These are phyloP conservation scores for Aldabrachelys gigantea DNA, from an alignment of 2,113 vertebrate species.

Conservation along the genomic window DNA sequence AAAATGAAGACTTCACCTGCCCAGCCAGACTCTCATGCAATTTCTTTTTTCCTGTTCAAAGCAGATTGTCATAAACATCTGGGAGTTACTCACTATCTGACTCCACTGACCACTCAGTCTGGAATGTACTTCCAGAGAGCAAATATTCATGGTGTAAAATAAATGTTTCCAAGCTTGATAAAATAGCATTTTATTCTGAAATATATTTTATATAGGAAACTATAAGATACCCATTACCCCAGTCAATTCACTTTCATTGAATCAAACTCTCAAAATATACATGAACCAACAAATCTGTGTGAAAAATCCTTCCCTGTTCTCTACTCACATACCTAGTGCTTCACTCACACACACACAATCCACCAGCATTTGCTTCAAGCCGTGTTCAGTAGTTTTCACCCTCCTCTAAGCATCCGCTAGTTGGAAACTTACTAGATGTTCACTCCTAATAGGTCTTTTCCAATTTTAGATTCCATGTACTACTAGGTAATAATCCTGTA, in stretches of 20 bases:
- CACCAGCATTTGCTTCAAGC: not conserved
- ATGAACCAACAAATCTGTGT: not conserved
- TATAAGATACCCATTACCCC: not conserved
- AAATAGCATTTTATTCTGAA: not conserved
- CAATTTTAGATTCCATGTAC: not conserved
- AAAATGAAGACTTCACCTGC: not conserved
- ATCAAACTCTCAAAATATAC: not conserved
- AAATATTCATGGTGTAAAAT: not conserved
- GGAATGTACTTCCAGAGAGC: not conserved
- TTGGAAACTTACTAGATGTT: not conserved
- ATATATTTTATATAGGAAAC: not conserved
- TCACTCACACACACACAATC: not conserved
- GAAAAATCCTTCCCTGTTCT: too few species aligned
- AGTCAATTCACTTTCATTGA: not conserved
- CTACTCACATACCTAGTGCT: not conserved
- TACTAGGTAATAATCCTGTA: not conserved
- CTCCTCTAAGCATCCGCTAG: not conserved
- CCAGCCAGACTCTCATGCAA: not conserved
- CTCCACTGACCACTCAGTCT: not conserved
- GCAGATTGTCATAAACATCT: accelerated
- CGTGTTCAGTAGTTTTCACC: not conserved
- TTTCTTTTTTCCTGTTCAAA: accelerated
- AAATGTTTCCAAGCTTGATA: not conserved
- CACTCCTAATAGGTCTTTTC: not conserved
- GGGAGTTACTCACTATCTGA: not conserved